Conservation (phyloP, 2,797 vertebrate genomes). For the Triplophysa yarkandensis region DNA sequence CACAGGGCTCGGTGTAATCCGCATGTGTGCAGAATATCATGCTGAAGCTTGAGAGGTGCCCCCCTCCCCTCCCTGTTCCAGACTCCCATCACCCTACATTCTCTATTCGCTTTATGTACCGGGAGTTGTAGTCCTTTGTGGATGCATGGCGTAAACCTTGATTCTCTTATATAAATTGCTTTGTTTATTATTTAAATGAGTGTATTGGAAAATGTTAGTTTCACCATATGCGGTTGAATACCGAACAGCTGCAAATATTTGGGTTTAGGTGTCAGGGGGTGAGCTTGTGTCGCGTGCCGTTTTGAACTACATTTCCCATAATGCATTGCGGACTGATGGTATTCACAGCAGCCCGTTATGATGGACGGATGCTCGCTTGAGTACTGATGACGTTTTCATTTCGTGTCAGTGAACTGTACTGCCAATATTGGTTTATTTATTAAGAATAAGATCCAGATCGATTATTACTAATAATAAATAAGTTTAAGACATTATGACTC, state of each 20-base stretch:
- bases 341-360: conserved; percentile 11
- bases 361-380: conserved; percentile 9
- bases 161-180: neutral
- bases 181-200: neutral
- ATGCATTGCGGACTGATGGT: conserved; percentile 23
- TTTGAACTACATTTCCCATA: conserved; percentile 44
- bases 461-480: no score
- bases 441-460: no score
- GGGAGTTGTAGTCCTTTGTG: conserved; percentile 56
- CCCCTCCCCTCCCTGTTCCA: conserved; percentile 33
- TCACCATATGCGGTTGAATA: neutral
- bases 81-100: conserved; percentile 41
- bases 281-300: neutral
- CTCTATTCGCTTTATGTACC: conserved; percentile 26
- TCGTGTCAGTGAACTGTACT: no score
- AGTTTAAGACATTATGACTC: no score
- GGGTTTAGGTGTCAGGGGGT: neutral
- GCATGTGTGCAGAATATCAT: neutral
- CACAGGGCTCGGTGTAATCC: conserved; percentile 24
- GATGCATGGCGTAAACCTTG: neutral
- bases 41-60: conserved; percentile 26
- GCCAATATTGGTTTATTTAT: no score
- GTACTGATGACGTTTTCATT: no score
- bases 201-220: neutral
- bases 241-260: neutral